Base-by-base conservation (phyloP, 2,888 invertebrate species). In the Scaptomyza cyrtandrae region DNA sequence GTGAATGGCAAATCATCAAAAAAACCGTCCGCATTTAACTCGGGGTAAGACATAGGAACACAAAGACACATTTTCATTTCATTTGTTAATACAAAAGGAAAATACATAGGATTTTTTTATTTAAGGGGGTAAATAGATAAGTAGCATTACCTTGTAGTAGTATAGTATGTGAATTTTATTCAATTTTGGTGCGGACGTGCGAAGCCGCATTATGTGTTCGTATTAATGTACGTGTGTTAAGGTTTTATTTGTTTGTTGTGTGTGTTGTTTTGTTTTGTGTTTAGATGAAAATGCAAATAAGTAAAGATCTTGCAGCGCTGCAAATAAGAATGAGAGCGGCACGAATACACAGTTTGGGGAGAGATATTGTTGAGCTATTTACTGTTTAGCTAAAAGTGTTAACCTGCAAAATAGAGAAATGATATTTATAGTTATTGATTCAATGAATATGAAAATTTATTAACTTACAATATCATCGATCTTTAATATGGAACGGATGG, bases 401-500 rank as follows among this genome's bases (percentile, higher is more conserved):
- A 52, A 91, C 85, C 91, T 91, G 10, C 7, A 45, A 14, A 24
- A 14, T 5, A 43, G 35, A 14, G 27, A n/a, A 52, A 33, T 45
- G 6, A 11, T 24, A 64, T 24, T 10, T 50, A 43, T 16, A 46
- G 5, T 24, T 54, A 41, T 24, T 7, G 7, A 14, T 7, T 11
- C 16, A 14, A 1, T 7, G n/a, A 2, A n/a, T 6, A 9, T 1
- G 3, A 19, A 1, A 13, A 13, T 49, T 16, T 0, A 1, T 7
- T 0, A 2, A 91, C 91, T 91, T 82, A 99, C 98, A 92, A 99
- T 99, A 93, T 99, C 99, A 93, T 99, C 99, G 89, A 99, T 99
- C 94, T 99, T 99, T 90, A 99, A 94, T 93, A 99, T 99, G 86
- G 98, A 97, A 87, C 99, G 95, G 71, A 99, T 97, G 54, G 99